phyloP scores from a whole-genome alignment of 2,797 vertebrate genomes.

The Capromys pilorides region DNA sequence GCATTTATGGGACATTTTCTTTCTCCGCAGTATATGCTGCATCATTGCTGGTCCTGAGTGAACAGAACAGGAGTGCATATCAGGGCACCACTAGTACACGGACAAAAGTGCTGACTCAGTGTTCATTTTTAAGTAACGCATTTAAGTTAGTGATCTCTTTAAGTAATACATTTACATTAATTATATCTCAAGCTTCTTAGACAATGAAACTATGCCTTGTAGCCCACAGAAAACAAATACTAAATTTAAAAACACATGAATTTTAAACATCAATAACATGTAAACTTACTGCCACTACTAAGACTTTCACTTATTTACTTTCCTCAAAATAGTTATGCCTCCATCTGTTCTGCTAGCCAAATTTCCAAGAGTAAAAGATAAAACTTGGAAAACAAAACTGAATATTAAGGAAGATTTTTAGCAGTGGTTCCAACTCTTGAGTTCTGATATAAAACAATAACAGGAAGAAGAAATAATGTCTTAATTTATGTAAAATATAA shows the following conservation, averaged over 20 bases:
- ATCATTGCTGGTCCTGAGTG: background rate
- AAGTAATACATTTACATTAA: background rate
- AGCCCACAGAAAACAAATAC: background rate
- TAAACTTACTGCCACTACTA: background rate
- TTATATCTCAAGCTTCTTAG: background rate
- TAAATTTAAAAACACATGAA: background rate
- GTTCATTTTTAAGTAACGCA: background rate
- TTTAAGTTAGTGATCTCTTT: background rate
- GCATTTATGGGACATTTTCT: background rate
- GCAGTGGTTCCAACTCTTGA: background rate
- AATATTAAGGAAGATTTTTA: background rate
- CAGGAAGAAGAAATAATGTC: background rate
- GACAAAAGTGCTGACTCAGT: background rate
- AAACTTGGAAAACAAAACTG: background rate
- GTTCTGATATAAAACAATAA: slow-evolving; percentile 14
- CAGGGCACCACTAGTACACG: background rate
- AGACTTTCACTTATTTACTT: background rate
- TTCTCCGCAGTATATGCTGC: accelerated
- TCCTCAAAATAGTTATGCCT: slow-evolving; percentile 13
- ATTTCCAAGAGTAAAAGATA: background rate
- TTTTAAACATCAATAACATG: background rate
- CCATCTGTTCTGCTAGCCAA: background rate
- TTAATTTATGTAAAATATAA: slow-evolving; percentile 25
- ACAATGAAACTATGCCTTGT: background rate
- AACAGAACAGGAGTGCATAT: background rate